A percentile compares a stretch with the other conserved stretches of the same genome.
Conservation (phyloP, 2,888 invertebrate genomes). For the Nemotelus pantherinus region DNA sequence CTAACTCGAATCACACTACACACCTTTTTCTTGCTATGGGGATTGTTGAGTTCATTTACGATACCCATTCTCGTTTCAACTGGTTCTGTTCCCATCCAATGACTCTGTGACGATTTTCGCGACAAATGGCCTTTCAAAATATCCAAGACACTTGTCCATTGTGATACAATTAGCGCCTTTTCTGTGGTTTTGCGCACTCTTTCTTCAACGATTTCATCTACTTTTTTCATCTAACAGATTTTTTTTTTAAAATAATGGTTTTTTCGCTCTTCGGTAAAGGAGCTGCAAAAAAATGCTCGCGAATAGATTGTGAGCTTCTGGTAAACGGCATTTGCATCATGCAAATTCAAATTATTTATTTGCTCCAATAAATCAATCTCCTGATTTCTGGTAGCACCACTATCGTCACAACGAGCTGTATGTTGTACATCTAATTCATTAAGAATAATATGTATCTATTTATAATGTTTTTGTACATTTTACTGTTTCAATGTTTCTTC, state of each 20-base stretch:
- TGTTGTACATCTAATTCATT: no score
- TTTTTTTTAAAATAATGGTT: no score
- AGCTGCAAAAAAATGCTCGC: no score
- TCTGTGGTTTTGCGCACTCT: slow-evolving; percentile 69
- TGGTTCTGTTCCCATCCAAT: slow-evolving; percentile 80
- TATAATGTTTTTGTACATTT: no score
- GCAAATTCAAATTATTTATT: slow-evolving; percentile 72
- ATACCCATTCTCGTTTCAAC: slow-evolving; percentile 76
- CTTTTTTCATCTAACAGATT: slow-evolving; percentile 68
- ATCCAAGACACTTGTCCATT: slow-evolving; percentile 87
- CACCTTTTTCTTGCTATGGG: slow-evolving; percentile 69
- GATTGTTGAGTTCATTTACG: slow-evolving; percentile 77
- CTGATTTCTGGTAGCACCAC: slow-evolving; percentile 61
- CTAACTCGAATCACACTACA: no score
- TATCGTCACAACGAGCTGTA: no score
- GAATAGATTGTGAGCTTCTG: no score
- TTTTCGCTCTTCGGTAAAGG: no score
- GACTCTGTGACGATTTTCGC: slow-evolving; percentile 69
- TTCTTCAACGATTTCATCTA: slow-evolving; percentile 69
- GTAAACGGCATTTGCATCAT: no score
- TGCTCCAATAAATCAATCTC: slow-evolving; percentile 73
- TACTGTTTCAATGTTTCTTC: no score
- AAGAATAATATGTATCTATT: no score
- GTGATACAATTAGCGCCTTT: slow-evolving; percentile 88
- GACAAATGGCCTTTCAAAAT: slow-evolving; percentile 76